Percentiles rank a stretch among this genome's conserved stretches.
These are phyloP conservation scores for Pseudanteris insignis DNA, from an alignment of 2,888 invertebrate species.

Conservation along the genomic window DNA sequence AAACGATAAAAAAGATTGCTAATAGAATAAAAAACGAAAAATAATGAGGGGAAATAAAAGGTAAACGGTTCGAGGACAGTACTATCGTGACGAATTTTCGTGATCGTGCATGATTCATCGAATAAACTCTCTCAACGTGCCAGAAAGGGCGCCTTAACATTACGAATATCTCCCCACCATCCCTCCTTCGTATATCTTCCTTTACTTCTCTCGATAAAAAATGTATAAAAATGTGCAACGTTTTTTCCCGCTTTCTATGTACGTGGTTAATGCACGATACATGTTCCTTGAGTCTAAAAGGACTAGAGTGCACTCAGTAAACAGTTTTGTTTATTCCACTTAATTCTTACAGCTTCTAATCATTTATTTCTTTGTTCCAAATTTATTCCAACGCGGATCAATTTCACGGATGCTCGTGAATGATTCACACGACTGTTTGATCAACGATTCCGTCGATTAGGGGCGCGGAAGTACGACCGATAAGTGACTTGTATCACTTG, in stretches of 20 bases:
- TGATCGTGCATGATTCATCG: constrained; percentile 43
- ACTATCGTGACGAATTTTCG: constrained; percentile 43
- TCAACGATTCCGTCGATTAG: no score
- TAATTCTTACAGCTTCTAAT: constrained; percentile 21
- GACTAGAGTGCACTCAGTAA: constrained; percentile 48
- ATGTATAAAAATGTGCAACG: constrained; percentile 46
- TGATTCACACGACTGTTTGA: no score
- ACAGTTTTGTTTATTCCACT: constrained; percentile 41
- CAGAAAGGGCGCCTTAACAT: constrained; percentile 44
- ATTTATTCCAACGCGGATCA: constrained; percentile 12
- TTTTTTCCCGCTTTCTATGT: constrained; percentile 39
- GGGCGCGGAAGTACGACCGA: no score
- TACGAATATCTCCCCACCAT: constrained; percentile 42
- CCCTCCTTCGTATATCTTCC: constrained; percentile 33
- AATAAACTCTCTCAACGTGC: constrained; percentile 43
- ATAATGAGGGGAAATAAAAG: constrained; percentile 28
- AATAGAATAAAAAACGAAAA: constrained; percentile 31
- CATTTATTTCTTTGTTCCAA: constrained; percentile 32
- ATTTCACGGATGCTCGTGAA: no score
- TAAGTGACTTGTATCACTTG: no score
- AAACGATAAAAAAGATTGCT: no score
- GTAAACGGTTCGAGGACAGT: constrained; percentile 38
- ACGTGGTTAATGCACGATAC: constrained; percentile 45
- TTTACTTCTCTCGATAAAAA: constrained; percentile 42
- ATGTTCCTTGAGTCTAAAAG: constrained; percentile 47